Evolutionary conservation across 1,140 invertebrate species (phyloP).

Genomic region (Leptoteleia sp.): DNA sequence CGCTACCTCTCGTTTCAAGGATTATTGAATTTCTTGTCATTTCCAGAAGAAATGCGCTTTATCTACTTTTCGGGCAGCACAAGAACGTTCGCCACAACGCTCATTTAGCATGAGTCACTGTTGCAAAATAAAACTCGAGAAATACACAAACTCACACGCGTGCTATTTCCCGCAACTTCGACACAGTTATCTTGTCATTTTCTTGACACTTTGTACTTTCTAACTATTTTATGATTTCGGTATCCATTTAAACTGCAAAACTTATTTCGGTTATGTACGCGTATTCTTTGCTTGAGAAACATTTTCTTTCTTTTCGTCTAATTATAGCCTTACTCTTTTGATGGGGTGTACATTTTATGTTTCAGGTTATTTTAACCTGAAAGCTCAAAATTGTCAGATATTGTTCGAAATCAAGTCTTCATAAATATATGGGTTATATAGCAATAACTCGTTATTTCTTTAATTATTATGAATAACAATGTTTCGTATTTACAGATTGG

Average conservation of each 20-base stretch:
- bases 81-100: slow-evolving; percentile 51
- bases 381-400: too few relatives aligned
- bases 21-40: slow-evolving; percentile 81
- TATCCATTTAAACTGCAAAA: background rate
- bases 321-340: too few relatives aligned
- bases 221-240: slow-evolving; percentile 3
- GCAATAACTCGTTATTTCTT: too few relatives aligned
- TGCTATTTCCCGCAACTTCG: slow-evolving; percentile 26
- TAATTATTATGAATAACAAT: too few relatives aligned
- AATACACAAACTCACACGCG: slow-evolving; percentile 34
- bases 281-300: too few relatives aligned
- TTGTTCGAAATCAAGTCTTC: too few relatives aligned
- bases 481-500: too few relatives aligned
- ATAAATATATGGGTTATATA: too few relatives aligned
- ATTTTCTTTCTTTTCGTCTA: too few relatives aligned
- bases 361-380: too few relatives aligned
- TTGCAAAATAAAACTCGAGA: slow-evolving; percentile 47
- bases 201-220: slow-evolving; percentile 29
- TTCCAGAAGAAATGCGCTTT: slow-evolving; percentile 80
- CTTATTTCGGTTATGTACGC: too few relatives aligned
- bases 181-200: slow-evolving; percentile 38
- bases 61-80: slow-evolving; percentile 72
- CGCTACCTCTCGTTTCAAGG: slow-evolving; percentile 69
- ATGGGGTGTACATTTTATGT: too few relatives aligned
- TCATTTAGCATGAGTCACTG: slow-evolving; percentile 57